phyloP scores from a whole-genome alignment of 2,113 vertebrate genomes.

The Rhynchomys soricoides region DNA sequence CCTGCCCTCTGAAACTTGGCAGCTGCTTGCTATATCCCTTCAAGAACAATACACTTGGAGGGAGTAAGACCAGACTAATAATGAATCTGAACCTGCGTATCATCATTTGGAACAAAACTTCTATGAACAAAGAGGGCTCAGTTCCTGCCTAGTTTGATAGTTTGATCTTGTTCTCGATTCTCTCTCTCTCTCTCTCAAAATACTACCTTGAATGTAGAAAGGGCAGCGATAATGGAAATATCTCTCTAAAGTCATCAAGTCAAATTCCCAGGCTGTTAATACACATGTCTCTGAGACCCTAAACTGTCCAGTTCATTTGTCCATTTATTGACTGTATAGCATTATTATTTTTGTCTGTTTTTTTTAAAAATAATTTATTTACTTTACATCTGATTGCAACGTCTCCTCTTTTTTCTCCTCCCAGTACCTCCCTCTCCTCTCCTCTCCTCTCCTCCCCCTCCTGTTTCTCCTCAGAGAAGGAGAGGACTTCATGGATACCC shows the following conservation, averaged over 20 bases:
- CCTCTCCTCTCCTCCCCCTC: background rate
- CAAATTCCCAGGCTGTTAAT: background rate
- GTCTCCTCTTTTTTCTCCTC: background rate
- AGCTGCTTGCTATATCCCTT: background rate
- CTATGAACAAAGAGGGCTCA: background rate
- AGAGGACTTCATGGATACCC: too few species aligned
- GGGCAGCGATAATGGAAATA: background rate
- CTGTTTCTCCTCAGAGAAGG: background rate
- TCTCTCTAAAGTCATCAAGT: background rate
- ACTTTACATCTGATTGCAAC: background rate
- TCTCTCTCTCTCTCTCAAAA: background rate
- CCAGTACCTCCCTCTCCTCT: background rate
- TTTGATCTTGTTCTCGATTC: background rate
- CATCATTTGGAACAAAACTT: background rate
- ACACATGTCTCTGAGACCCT: background rate
- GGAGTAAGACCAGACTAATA: background rate
- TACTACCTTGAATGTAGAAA: background rate
- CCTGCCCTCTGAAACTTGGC: background rate
- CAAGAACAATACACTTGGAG: conserved; percentile 4
- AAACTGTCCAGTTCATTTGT: background rate
- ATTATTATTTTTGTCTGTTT: background rate
- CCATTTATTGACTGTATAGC: background rate
- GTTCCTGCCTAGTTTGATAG: background rate
- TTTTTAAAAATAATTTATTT: background rate
- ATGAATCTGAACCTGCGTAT: too few species aligned